Conservation (phyloP, 2,797 vertebrate species). For the Clarias laeviceps region DNA sequence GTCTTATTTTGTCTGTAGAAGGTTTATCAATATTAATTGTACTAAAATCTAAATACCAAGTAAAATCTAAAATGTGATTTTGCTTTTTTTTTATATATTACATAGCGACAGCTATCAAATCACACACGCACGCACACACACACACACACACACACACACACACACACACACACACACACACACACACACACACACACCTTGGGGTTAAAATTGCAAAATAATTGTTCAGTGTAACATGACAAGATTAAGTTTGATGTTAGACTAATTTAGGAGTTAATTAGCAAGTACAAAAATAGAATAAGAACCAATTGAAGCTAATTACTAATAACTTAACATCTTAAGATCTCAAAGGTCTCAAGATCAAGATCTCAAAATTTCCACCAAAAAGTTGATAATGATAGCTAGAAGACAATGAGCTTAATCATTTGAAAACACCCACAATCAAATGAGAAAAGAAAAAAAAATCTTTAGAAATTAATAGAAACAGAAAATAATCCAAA, state of each 20-base stretch:
- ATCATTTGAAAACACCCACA: neutral
- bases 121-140: neutral
- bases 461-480: neutral
- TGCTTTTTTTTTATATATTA: conserved; percentile 25
- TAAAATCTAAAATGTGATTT: neutral
- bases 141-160: conserved; percentile 23
- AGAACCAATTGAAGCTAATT: neutral
- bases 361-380: neutral
- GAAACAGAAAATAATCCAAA: neutral
- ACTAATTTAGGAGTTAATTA: neutral
- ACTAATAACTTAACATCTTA: neutral
- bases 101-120: conserved; percentile 61
- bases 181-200: conserved; percentile 58
- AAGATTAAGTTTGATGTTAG: conserved; percentile 34
- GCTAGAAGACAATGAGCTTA: neutral
- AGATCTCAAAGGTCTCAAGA: neutral
- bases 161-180: conserved; percentile 21
- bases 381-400: neutral
- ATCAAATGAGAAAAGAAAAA: neutral
- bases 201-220: conserved; percentile 68
- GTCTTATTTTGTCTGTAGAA: conserved; percentile 16
- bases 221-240: conserved; percentile 69
- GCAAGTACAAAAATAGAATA: neutral
- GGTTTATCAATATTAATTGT: conserved; percentile 2
- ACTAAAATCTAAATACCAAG: neutral